Evolutionary conservation across 1,140 invertebrate species (phyloP).

Genomic region (Antheraea mylitta): DNA sequence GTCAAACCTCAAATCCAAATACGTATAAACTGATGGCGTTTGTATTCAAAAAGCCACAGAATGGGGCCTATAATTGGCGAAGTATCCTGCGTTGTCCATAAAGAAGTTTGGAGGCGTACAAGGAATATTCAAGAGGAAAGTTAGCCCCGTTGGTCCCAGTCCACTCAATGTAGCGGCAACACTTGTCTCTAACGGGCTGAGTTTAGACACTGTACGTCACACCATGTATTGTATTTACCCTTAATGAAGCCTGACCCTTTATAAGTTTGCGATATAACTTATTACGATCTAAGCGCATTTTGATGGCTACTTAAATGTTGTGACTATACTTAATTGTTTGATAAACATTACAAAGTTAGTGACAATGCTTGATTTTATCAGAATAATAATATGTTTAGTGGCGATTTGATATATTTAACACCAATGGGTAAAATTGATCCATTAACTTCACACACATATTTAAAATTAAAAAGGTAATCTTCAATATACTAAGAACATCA

Average conservation of each 20-base stretch:
- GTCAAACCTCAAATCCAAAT: too few relatives aligned
- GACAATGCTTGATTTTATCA: slow-evolving; percentile 10
- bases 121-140: slow-evolving; percentile 71
- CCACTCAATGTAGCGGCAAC: slow-evolving; percentile 48
- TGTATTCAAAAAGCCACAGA: not conserved
- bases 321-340: slow-evolving; percentile 38
- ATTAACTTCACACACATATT: not conserved
- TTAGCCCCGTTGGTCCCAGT: slow-evolving; percentile 40
- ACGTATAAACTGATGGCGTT: too few relatives aligned
- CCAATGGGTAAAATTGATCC: not conserved
- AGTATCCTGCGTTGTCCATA: slow-evolving; percentile 38
- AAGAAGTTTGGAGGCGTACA: slow-evolving; percentile 46
- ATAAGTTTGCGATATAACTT: slow-evolving; percentile 57
- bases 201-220: slow-evolving; percentile 49
- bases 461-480: not conserved
- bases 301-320: slow-evolving; percentile 60
- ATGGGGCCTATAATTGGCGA: slow-evolving; percentile 27
- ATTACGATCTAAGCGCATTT: slow-evolving; percentile 54
- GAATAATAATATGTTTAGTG: not conserved
- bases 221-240: slow-evolving; percentile 45
- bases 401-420: not conserved
- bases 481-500: not conserved
- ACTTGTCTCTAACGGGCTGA: slow-evolving; percentile 61
- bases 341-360: slow-evolving; percentile 31
- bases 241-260: slow-evolving; percentile 56